Conservation (phyloP, 2,797 vertebrate genomes). For the Acanthopagrus latus region DNA sequence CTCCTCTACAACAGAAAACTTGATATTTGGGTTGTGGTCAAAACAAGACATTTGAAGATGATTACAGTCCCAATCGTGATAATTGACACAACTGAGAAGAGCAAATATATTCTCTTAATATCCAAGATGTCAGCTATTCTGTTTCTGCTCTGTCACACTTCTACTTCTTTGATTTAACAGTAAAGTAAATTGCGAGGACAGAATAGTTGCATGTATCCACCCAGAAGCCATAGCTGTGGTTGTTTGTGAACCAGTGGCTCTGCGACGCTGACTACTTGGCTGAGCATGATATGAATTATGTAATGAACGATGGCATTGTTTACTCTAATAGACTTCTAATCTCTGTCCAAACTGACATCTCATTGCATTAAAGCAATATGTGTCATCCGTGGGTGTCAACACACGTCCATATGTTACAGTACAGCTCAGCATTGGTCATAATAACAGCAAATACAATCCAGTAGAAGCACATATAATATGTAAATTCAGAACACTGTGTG, state of each 20-base stretch:
- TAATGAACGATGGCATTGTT: constrained; percentile 35
- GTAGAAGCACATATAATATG: not conserved
- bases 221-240: constrained; percentile 17
- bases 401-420: not conserved
- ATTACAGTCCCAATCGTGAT: too few species aligned
- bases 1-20: too few species aligned
- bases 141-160: not conserved
- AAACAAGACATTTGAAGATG: too few species aligned
- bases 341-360: constrained; percentile 18
- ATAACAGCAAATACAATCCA: not conserved
- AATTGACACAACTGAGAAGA: not conserved
- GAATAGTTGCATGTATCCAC: not conserved
- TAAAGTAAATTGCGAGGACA: not conserved
- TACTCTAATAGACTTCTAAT: constrained; percentile 12
- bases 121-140: not conserved
- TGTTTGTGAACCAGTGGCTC: constrained; percentile 21
- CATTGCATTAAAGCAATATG: not conserved
- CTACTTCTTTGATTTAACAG: not conserved
- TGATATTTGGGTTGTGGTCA: too few species aligned
- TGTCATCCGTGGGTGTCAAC: constrained; percentile 12
- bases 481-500: not conserved
- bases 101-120: not conserved
- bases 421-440: not conserved
- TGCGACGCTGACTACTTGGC: constrained; percentile 14
- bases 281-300: constrained; percentile 37